A percentile compares a stretch with the other conserved stretches of the same genome.
Evolutionary conservation across 1,140 invertebrate species (phyloP).

Genomic region (Penaeus indicus): DNA sequence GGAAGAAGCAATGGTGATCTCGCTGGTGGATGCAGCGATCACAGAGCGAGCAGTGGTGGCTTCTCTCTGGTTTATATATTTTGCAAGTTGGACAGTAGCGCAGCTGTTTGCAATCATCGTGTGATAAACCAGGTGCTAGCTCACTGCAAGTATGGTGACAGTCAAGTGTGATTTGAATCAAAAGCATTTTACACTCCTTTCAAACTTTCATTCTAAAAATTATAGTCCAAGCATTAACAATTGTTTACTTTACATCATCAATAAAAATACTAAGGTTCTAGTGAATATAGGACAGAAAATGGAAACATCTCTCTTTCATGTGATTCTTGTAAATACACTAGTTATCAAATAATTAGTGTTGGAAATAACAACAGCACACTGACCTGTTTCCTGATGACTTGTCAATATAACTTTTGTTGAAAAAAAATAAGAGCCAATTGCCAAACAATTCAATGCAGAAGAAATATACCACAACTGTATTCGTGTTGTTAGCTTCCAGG

Average conservation of each 20-base stretch:
- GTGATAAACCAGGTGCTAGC: slow-evolving; percentile 61
- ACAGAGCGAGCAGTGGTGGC: slow-evolving; percentile 66
- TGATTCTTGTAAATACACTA: neutral
- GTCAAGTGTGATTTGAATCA: no score
- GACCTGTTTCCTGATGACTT: slow-evolving; percentile 56
- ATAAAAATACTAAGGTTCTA: no score
- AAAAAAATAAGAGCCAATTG: slow-evolving; percentile 58
- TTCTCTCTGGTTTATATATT: slow-evolving; percentile 65
- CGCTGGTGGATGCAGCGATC: slow-evolving; percentile 65
- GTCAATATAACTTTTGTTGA: slow-evolving; percentile 55
- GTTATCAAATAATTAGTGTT: neutral
- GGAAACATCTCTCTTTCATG: neutral
- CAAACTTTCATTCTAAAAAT: no score
- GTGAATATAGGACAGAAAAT: no score
- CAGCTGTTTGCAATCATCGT: slow-evolving; percentile 64
- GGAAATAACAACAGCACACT: slow-evolving; percentile 22
- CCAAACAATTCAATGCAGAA: slow-evolving; percentile 56
- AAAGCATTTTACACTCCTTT: no score
- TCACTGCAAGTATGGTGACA: slow-evolving; percentile 45
- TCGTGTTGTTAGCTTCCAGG: slow-evolving; percentile 44
- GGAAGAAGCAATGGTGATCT: slow-evolving; percentile 66
- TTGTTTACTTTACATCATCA: no score
- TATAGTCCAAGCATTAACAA: no score
- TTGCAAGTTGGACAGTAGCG: slow-evolving; percentile 65
- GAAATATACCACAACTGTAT: slow-evolving; percentile 50